Base-by-base conservation (phyloP, 1,140 invertebrate species). In the Cylas formicarius region DNA sequence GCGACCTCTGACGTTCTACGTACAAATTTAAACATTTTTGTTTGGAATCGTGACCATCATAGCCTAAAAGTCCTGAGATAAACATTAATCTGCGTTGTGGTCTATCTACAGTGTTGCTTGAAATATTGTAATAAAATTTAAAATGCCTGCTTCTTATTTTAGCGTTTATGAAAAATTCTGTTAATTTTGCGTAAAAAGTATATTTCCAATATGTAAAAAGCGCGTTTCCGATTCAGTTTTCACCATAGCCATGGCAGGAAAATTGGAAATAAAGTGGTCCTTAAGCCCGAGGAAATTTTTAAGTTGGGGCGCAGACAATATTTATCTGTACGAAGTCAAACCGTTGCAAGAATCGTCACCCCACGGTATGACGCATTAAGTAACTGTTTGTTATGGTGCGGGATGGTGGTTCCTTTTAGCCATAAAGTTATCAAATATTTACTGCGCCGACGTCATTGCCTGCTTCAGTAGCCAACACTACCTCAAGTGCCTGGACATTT, bases 241-340 rank as follows among this genome's bases (percentile, higher is more conserved):
- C n/a, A n/a, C n/a, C n/a, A n/a, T n/a, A n/a, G n/a, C n/a, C n/a
- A 65, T 65, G 63, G 35, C 57, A 28, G 61, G 70, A 17, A 76
- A 77, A 63, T 66, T 81, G 37, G 87, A 90, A 55, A 75, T 90
- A 9, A 75, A 80, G 55, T 91, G 87, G 87, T 85, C 84, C 26
- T 85, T 86, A 2, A 71, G 80, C 18, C 76, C 80, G 56, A 72
- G 89, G 57, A 85, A 86, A 59, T 90, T 90, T 60, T 78, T 92
- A 37, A 82, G 84, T 21, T 90, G 87, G 86, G 84, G 85, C 13
- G 79, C 84, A 31, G 87, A 91, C 59, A 35, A 22, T 20, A 81
- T 92, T 56, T 80, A 74, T 65, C 72, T 90, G 18, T 90, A 90
- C 58, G 82, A 90, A 72, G 75, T 87, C 36, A 73, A 71, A 48